Conservation (phyloP, 2,113 vertebrate species). For the Corydoras sp. region DNA sequence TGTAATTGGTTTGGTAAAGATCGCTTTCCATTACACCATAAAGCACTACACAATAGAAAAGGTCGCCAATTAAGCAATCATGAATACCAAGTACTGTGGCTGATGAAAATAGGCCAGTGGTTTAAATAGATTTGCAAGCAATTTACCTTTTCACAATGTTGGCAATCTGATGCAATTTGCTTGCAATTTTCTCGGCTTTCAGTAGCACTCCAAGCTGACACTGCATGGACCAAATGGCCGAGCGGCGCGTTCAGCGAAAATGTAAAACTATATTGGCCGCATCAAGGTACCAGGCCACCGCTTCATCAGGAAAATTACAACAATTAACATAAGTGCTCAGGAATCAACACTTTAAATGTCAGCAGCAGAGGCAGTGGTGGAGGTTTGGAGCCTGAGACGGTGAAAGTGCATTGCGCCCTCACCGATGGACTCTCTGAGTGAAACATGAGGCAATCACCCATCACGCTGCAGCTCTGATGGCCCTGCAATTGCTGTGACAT, state of each 20-base stretch:
- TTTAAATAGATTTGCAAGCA: conserved; percentile 99
- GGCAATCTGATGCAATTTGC: conserved; percentile 99
- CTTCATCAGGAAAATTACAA: conserved; percentile 99
- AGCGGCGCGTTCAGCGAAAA: conserved; percentile 80
- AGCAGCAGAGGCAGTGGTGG: conserved; percentile 94
- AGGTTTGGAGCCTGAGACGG: conserved; percentile 92
- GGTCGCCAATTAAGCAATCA: conserved; percentile 99
- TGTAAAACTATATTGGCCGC: conserved; percentile 99
- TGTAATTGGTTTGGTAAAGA: conserved; percentile 99
- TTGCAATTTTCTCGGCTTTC: conserved; percentile 99
- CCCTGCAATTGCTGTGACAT: conserved; percentile 99
- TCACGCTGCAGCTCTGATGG: conserved; percentile 92
- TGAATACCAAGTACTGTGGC: conserved; percentile 99
- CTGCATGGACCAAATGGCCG: conserved; percentile 99
- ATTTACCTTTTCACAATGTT: conserved; percentile 99
- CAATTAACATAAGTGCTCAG: conserved; percentile 99
- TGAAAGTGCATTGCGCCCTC: conserved; percentile 85
- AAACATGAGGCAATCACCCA: conserved; percentile 98
- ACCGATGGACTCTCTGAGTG: conserved; percentile 85
- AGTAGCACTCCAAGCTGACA: conserved; percentile 99
- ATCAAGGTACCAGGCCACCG: conserved; percentile 99
- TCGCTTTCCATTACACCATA: conserved; percentile 99
- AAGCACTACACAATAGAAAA: conserved; percentile 99
- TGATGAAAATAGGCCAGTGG: conserved; percentile 99
- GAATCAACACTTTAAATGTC: conserved; percentile 99